Evolutionary conservation across 1,140 invertebrate genomes (phyloP).

Genomic region (Schlechtendalia chinensis): DNA sequence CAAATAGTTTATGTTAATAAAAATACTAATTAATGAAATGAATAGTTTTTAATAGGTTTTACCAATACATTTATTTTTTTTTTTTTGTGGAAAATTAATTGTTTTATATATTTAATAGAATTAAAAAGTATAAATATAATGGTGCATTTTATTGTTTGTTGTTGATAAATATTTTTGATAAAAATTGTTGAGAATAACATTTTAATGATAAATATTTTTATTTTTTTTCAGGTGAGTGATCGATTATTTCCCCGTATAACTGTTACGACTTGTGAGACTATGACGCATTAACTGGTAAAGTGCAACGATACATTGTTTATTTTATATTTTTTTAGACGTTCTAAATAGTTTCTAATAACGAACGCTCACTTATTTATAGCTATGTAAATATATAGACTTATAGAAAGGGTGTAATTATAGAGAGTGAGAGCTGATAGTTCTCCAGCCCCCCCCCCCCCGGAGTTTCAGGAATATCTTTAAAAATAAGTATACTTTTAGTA

Average conservation of each 20-base stretch:
- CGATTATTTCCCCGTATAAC: neutral
- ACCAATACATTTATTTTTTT: neutral
- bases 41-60: neutral
- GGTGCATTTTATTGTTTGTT: neutral
- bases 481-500: no score
- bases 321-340: neutral
- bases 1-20: neutral
- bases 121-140: neutral
- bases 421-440: no score
- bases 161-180: no score
- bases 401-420: no score
- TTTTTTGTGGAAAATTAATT: neutral
- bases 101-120: no score
- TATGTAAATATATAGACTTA: no score
- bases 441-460: no score
- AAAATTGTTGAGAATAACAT: neutral
- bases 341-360: no score
- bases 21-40: neutral
- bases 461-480: no score
- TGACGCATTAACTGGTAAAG: neutral
- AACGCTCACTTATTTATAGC: neutral
- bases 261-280: neutral
- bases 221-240: conserved; percentile 12
- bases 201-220: neutral
- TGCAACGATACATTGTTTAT: neutral